These are phyloP conservation scores for Drosophila santomea DNA, from an alignment of 1,140 invertebrate genomes.

Conservation along the genomic window DNA sequence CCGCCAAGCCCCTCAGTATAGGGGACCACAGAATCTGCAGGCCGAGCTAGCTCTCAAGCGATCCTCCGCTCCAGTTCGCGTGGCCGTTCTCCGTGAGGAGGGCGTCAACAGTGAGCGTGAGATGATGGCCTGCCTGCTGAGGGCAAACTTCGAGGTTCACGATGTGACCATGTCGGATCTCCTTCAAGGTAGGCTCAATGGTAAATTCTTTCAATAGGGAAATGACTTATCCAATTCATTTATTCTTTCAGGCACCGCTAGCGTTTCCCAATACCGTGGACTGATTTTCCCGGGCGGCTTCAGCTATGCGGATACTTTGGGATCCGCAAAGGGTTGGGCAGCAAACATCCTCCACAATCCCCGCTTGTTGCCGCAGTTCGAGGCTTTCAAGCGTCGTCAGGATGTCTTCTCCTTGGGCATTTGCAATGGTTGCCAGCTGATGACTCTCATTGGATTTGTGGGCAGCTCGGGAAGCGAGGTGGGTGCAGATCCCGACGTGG, in stretches of 20 bases:
- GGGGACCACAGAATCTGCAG: slow-evolving; percentile 90
- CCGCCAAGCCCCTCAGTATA: slow-evolving; percentile 88
- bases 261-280: slow-evolving; percentile 93
- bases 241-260: slow-evolving; percentile 84
- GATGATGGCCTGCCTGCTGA: slow-evolving; percentile 97
- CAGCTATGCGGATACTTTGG: slow-evolving; percentile 98
- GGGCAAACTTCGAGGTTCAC: slow-evolving; percentile 96
- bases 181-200: slow-evolving; percentile 85
- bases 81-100: slow-evolving; percentile 98
- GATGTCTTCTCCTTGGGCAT: slow-evolving; percentile 98
- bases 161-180: slow-evolving; percentile 97
- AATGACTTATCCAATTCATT: not conserved
- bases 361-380: slow-evolving; percentile 89
- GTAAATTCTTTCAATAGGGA: not conserved
- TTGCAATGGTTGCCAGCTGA: slow-evolving; percentile 98
- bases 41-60: slow-evolving; percentile 83
- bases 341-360: slow-evolving; percentile 93
- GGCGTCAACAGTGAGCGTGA: slow-evolving; percentile 98
- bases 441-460: slow-evolving; percentile 94
- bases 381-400: slow-evolving; percentile 88
- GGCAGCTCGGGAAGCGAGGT: slow-evolving; percentile 73
- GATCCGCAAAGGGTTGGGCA: slow-evolving; percentile 99
- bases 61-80: slow-evolving; percentile 86
- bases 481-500: slow-evolving; percentile 86
- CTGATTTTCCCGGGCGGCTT: slow-evolving; percentile 98